Base-by-base conservation (phyloP, 2,797 vertebrate species). In the Melanogrammus aeglefinus region DNA sequence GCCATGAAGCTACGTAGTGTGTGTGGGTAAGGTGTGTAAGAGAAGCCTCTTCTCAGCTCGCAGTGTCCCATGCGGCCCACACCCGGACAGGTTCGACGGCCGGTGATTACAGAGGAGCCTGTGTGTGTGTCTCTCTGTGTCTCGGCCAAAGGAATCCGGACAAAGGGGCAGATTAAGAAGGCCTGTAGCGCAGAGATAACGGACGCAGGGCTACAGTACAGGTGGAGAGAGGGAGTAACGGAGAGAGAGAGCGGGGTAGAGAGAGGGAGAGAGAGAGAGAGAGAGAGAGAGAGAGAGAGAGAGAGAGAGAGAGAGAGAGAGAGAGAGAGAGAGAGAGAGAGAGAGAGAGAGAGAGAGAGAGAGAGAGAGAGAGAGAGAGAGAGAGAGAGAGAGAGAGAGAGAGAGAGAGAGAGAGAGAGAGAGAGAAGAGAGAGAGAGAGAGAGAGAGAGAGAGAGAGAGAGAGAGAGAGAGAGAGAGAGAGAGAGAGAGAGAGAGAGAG, bases 121-220 rank as follows among this genome's bases (percentile, higher is more conserved):
- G 51, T 63, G 51, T 57, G 51, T 63, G 51, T 63, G 51, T 63
- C 18, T 91, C n/a, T 80, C 85, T 82, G 79, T 39, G 33, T n/a
- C n/a, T n/a, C n/a, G 66, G 76, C 33, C 27, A 27, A 78, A 89
- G 88, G 89, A 91, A 90, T 90, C 85, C 80, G 83, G 88, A 92
- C 89, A 93, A 91, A 90, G 85, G 90, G 88, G 84, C 75, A 91
- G 91, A 93, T 93, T 92, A 93, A 91, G 86, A 88, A 84, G 80
- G 85, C 82, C 89, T 87, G 90, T 84, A 36, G 36, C 82, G 81
- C 71, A 81, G 81, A 91, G 91, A 93, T 93, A 93, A 94, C 90
- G 74, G 88, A 89, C 90, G 93, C 93, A 91, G 87, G 86, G 85
- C 88, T 93, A 92, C 90, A 93, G 90, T 91, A 88, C 83, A 31